Evolutionary conservation across 2,113 vertebrate species (phyloP).

Genomic region (Grantiella picta): DNA sequence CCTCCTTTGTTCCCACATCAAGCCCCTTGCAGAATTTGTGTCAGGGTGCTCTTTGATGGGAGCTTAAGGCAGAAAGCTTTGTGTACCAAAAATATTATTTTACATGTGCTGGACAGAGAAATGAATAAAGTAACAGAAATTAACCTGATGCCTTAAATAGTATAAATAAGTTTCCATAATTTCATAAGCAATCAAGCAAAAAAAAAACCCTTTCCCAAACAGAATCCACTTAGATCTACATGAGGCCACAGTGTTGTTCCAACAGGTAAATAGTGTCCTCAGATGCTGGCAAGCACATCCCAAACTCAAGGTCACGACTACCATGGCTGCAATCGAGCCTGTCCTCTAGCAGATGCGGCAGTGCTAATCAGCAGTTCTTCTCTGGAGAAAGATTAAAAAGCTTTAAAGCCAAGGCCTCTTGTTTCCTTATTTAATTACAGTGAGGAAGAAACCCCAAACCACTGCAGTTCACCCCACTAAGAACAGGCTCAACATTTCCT

Average conservation of each 20-base stretch:
- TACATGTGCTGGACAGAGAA: neutral
- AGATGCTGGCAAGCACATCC: neutral
- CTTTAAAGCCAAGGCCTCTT: neutral
- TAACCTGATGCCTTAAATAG: neutral
- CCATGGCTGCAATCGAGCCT: neutral
- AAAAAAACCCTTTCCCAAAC: neutral
- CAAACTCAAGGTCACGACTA: neutral
- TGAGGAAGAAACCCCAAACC: neutral
- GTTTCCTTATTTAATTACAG: constrained; percentile 14
- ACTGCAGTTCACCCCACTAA: neutral
- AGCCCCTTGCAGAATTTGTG: neutral
- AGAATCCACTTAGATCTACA: neutral
- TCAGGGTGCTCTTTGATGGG: constrained; percentile 40
- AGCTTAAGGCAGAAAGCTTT: neutral
- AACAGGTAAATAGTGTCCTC: neutral
- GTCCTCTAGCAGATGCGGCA: neutral
- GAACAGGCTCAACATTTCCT: neutral
- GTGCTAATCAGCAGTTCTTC: constrained; percentile 6
- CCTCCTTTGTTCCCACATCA: constrained; percentile 49
- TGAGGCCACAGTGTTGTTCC: neutral
- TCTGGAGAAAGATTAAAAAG: constrained; percentile 24
- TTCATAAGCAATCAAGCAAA: neutral
- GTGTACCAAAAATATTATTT: neutral
- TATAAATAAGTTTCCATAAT: neutral
- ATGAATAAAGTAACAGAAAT: neutral